A percentile compares a stretch with the other conserved stretches of the same genome.
These are phyloP conservation scores for Eulemur mongoz DNA, from an alignment of 2,797 vertebrate species.

Conservation along the genomic window DNA sequence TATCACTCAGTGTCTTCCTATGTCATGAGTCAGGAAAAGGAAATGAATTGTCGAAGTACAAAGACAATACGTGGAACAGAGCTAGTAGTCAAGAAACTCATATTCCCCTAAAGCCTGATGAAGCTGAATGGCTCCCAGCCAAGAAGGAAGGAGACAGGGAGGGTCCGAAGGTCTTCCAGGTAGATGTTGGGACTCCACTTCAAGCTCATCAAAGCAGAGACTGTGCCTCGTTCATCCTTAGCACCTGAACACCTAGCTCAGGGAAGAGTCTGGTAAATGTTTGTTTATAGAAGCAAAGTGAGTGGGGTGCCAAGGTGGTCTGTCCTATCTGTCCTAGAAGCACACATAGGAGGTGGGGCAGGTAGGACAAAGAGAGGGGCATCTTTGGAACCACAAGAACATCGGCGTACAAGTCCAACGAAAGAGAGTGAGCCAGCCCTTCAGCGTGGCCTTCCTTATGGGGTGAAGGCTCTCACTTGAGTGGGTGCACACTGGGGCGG, in stretches of 20 bases:
- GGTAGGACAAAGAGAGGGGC: not conserved
- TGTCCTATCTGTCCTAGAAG: not conserved
- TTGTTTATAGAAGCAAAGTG: not conserved
- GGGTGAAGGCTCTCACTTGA: not conserved
- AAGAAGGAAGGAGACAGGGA: not conserved
- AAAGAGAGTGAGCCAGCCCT: not conserved
- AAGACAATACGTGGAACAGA: not conserved
- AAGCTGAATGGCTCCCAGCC: not conserved
- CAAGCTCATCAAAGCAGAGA: not conserved
- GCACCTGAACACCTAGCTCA: not conserved
- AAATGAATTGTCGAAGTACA: not conserved
- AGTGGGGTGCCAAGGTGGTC: not conserved
- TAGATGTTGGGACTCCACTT: not conserved
- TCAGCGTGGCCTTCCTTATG: not conserved
- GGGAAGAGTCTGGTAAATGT: not conserved
- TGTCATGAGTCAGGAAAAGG: not conserved
- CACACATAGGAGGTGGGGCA: not conserved
- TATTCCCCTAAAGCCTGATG: not conserved
- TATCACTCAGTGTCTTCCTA: not conserved
- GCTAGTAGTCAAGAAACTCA: not conserved
- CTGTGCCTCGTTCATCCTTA: not conserved
- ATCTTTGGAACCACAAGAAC: not conserved
- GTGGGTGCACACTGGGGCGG: not conserved
- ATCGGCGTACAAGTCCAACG: not conserved
- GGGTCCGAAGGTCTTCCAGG: not conserved